Evolutionary conservation across 1,140 invertebrate genomes (phyloP).

Genomic region (Eubasilissa regina): DNA sequence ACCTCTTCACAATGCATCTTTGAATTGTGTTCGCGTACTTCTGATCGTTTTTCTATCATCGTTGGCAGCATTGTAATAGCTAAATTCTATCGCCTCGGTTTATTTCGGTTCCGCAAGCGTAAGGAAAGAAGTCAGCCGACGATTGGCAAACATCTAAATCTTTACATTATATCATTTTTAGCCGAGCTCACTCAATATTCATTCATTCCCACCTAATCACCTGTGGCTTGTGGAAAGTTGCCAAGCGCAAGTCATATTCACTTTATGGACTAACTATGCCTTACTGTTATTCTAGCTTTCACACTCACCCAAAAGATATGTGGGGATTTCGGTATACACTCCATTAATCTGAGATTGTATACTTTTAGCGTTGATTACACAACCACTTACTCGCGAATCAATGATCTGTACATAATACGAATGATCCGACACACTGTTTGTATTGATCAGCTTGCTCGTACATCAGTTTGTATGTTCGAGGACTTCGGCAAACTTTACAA

Average conservation of each 20-base stretch:
- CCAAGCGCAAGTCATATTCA: conserved; percentile 27
- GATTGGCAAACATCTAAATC: conserved; percentile 33
- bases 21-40: too few species aligned
- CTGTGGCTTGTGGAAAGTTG: conserved; percentile 20
- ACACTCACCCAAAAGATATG: not conserved
- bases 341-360: conserved; percentile 11
- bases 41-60: too few species aligned
- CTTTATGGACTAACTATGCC: conserved; percentile 26
- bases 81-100: not conserved
- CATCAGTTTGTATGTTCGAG: not conserved
- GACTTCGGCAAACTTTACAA: not conserved
- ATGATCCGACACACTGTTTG: too few species aligned
- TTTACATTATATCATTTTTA: conserved; percentile 38
- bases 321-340: conserved; percentile 1
- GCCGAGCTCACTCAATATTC: conserved; percentile 16
- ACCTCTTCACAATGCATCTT: too few species aligned
- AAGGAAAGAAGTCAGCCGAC: conserved; percentile 3
- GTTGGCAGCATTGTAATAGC: not conserved
- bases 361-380: not conserved
- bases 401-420: not conserved
- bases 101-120: conserved; percentile 4
- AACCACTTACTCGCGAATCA: not conserved
- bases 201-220: conserved; percentile 36
- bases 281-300: conserved; percentile 1
- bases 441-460: conserved; percentile 1